A percentile compares a stretch with the other conserved stretches of the same genome.
Evolutionary conservation across 2,888 invertebrate species (phyloP).

Genomic region (Oligia fasciuncula): DNA sequence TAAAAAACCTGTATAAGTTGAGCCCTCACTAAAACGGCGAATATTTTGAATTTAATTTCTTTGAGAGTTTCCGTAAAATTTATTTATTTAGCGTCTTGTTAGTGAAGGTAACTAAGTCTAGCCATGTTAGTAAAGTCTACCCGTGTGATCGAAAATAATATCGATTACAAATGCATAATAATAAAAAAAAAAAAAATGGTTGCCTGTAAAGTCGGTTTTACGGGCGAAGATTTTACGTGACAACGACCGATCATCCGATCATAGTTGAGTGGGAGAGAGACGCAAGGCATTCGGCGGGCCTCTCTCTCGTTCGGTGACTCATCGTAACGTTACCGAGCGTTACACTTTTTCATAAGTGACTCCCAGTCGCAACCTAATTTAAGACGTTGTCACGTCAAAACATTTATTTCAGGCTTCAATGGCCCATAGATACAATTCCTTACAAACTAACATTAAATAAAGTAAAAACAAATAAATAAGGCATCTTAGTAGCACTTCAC

Average conservation of each 20-base stretch:
- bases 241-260: no score
- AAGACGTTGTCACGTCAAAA: no score
- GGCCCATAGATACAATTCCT: neutral
- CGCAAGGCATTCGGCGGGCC: no score
- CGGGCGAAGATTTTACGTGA: no score
- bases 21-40: conserved; percentile 10
- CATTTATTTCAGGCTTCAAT: neutral
- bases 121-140: neutral
- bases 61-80: conserved; percentile 18
- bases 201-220: no score
- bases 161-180: neutral
- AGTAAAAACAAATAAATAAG: no score
- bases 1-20: conserved; percentile 5
- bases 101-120: neutral
- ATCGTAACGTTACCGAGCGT: no score
- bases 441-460: neutral
- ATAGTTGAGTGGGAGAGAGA: no score
- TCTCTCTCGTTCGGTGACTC: no score
- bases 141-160: neutral
- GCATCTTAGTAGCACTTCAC: neutral
- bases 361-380: no score
- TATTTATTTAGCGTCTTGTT: conserved; percentile 6
- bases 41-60: conserved; percentile 23
- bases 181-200: no score
- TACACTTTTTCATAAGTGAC: no score